Conservation (phyloP, 1,140 invertebrate genomes). For the Homarus americanus region DNA sequence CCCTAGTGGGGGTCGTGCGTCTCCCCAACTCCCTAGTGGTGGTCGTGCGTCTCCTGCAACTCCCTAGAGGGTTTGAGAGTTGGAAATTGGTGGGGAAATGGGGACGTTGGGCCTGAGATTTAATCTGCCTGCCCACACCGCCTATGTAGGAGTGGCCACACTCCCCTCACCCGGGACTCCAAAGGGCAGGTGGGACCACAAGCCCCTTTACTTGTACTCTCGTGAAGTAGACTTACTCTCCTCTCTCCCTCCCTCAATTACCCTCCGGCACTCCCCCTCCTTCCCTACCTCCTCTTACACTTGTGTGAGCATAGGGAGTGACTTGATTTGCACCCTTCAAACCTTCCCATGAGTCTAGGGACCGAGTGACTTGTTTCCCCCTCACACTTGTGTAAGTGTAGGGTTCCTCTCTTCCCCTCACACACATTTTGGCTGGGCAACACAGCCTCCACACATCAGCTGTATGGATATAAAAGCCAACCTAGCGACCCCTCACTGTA, state of each 20-base stretch:
- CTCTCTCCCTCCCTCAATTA: neutral
- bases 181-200: neutral
- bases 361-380: too few species aligned
- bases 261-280: neutral
- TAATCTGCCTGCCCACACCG: slow-evolving; percentile 1
- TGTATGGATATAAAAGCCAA: too few species aligned
- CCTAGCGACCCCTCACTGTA: too few species aligned
- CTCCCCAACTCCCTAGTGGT: too few species aligned
- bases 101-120: neutral
- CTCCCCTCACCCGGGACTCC: neutral
- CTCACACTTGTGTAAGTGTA: too few species aligned
- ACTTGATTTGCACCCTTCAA: too few species aligned
- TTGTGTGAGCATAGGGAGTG: neutral
- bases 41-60: neutral
- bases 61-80: neutral
- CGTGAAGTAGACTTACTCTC: neutral
- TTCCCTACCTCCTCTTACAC: neutral
- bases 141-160: neutral
- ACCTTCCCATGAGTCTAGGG: too few species aligned
- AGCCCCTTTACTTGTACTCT: neutral
- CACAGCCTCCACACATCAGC: too few species aligned
- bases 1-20: too few species aligned
- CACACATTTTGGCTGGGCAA: too few species aligned
- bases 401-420: too few species aligned
- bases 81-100: slow-evolving; percentile 15